Evolutionary conservation across 2,888 invertebrate species (phyloP).

Genomic region (Epinotia brunnichana): DNA sequence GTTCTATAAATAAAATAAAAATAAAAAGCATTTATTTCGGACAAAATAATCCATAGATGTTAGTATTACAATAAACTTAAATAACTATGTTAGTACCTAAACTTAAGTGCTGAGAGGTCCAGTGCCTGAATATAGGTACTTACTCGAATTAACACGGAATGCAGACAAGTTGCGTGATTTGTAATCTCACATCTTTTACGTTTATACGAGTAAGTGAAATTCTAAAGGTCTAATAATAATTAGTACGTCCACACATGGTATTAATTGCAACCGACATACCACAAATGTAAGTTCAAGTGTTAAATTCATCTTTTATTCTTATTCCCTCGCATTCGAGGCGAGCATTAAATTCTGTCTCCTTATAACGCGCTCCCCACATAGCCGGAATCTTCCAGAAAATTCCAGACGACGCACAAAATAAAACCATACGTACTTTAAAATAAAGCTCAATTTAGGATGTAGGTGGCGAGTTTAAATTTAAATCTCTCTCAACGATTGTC

Average conservation of each 20-base stretch:
- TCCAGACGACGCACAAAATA: not conserved
- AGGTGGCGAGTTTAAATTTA: conserved; percentile 59
- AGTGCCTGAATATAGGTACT: too few species aligned
- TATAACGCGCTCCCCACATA: conserved; percentile 28
- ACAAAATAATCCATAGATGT: too few species aligned
- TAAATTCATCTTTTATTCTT: conserved; percentile 12
- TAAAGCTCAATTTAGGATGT: conserved; percentile 48
- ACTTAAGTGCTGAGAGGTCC: too few species aligned
- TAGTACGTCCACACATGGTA: conserved; percentile 20
- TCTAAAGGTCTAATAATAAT: conserved; percentile 12
- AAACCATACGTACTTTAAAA: conserved; percentile 40
- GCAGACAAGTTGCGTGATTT: too few species aligned
- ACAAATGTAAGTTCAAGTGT: conserved; percentile 17
- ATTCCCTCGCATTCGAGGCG: not conserved
- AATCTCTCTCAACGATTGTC: conserved; percentile 64
- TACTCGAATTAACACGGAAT: not conserved
- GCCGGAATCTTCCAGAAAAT: conserved; percentile 24
- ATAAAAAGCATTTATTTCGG: too few species aligned
- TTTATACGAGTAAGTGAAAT: conserved; percentile 1
- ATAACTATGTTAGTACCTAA: too few species aligned
- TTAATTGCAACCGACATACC: conserved; percentile 18
- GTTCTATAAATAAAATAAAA: too few species aligned
- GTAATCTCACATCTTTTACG: too few species aligned
- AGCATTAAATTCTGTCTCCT: conserved; percentile 27
- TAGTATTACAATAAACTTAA: too few species aligned